phyloP scores from a whole-genome alignment of 2,888 invertebrate species.

The Meandrusa payeni region DNA sequence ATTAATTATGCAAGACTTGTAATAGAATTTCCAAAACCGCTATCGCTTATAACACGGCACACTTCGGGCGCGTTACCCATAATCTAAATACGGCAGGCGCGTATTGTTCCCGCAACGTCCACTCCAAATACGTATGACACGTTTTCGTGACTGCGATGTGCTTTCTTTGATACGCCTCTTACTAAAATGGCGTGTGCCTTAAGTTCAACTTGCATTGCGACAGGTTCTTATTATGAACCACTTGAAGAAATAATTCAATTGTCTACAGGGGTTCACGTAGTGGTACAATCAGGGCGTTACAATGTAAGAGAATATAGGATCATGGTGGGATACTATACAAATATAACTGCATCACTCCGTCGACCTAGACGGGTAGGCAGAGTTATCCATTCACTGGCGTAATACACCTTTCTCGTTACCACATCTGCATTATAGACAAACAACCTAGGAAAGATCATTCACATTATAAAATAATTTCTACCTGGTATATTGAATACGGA shows the following conservation, averaged over 20 bases:
- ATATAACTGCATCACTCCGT: too few species aligned
- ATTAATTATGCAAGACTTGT: too few species aligned
- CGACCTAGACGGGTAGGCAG: too few species aligned
- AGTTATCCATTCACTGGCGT: too few species aligned
- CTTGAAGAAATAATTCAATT: slow-evolving; percentile 8
- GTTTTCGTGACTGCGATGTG: slow-evolving; percentile 35
- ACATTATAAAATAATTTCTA: slow-evolving; percentile 14
- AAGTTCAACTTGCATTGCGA: slow-evolving; percentile 8
- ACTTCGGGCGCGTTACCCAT: slow-evolving; percentile 10
- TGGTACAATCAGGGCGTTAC: too few species aligned
- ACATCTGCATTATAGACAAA: too few species aligned
- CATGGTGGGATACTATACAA: too few species aligned
- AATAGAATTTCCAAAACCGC: not conserved
- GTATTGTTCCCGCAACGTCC: slow-evolving; percentile 28
- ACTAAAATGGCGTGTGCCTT: slow-evolving; percentile 28
- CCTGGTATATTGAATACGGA: slow-evolving; percentile 5
- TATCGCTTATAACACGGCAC: not conserved
- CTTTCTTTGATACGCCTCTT: slow-evolving; percentile 30
- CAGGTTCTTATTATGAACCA: slow-evolving; percentile 18
- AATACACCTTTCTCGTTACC: too few species aligned
- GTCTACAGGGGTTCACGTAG: not conserved
- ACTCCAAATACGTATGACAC: slow-evolving; percentile 39
- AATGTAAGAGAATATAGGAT: too few species aligned
- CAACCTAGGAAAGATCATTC: too few species aligned
- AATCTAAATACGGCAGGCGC: slow-evolving; percentile 7